phyloP scores from a whole-genome alignment of 2,888 invertebrate species.

The Aelia acuminata region DNA sequence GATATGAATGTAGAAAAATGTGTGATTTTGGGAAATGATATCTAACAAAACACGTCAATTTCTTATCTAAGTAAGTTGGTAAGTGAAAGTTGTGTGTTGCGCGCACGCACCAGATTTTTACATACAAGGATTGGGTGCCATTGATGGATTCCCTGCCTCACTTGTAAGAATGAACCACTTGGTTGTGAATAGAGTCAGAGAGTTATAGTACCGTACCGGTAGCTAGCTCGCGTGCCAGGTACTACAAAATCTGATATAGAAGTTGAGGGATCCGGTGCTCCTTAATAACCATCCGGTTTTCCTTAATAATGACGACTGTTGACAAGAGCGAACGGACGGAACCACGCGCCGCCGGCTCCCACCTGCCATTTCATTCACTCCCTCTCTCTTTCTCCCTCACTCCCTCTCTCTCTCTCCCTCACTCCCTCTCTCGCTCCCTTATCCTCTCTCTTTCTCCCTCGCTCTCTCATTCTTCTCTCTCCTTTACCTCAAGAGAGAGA shows the following conservation, averaged over 20 bases:
- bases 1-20: too few relatives aligned
- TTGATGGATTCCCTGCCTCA: too few relatives aligned
- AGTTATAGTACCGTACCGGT: neutral
- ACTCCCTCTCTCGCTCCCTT: neutral
- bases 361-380: constrained; percentile 11
- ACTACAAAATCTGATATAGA: neutral
- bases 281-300: constrained; percentile 1
- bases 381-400: constrained; percentile 1
- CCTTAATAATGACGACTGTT: constrained; percentile 2
- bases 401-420: neutral
- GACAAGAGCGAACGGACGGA: neutral
- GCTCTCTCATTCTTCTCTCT: neutral
- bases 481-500: neutral
- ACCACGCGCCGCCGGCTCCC: neutral
- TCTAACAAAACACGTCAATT: too few relatives aligned
- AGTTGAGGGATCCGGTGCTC: neutral
- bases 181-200: neutral
- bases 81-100: too few relatives aligned
- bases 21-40: too few relatives aligned
- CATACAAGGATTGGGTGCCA: too few relatives aligned
- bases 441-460: neutral
- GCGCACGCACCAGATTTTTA: too few relatives aligned
- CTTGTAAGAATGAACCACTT: too few relatives aligned
- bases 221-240: neutral
- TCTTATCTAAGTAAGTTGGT: too few relatives aligned